Percentiles rank a stretch among this genome's conserved stretches.
Evolutionary conservation across 2,797 vertebrate species (phyloP).

Genomic region (Rallus crepitans): DNA sequence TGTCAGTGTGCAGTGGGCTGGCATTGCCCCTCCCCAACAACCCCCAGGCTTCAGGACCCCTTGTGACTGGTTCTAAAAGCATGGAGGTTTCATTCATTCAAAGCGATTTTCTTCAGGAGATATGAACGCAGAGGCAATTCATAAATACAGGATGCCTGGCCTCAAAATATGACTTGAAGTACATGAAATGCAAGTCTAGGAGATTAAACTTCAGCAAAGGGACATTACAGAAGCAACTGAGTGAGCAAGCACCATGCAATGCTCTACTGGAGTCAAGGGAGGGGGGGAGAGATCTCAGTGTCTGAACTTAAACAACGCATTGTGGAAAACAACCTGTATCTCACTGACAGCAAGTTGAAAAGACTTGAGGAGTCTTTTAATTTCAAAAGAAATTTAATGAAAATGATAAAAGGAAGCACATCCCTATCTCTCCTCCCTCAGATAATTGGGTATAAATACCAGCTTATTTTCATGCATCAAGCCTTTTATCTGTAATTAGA

Average conservation of each 20-base stretch:
- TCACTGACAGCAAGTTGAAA: slow-evolving; percentile 33
- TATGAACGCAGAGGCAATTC: background rate
- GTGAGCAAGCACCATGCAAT: background rate
- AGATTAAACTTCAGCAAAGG: background rate
- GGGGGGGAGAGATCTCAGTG: background rate
- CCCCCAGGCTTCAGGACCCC: background rate
- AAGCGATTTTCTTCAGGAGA: background rate
- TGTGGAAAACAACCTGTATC: background rate
- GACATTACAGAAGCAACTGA: background rate
- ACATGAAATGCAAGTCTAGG: background rate
- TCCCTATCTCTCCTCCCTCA: slow-evolving; percentile 59
- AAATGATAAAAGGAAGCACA: slow-evolving; percentile 53
- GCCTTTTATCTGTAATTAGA: slow-evolving; percentile 71
- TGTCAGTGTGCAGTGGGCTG: background rate
- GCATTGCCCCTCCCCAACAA: fast-evolving
- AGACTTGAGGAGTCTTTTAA: slow-evolving; percentile 27
- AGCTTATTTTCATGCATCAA: slow-evolving; percentile 60
- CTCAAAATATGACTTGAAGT: background rate
- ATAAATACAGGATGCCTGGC: background rate
- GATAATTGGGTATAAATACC: slow-evolving; percentile 69
- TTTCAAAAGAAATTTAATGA: slow-evolving; percentile 70
- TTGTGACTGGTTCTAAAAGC: background rate
- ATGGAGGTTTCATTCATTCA: background rate
- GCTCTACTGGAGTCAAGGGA: background rate
- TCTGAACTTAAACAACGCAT: background rate